phyloP scores from a whole-genome alignment of 92 coral and sea anemone species.

The Phenganax stokvisi region DNA sequence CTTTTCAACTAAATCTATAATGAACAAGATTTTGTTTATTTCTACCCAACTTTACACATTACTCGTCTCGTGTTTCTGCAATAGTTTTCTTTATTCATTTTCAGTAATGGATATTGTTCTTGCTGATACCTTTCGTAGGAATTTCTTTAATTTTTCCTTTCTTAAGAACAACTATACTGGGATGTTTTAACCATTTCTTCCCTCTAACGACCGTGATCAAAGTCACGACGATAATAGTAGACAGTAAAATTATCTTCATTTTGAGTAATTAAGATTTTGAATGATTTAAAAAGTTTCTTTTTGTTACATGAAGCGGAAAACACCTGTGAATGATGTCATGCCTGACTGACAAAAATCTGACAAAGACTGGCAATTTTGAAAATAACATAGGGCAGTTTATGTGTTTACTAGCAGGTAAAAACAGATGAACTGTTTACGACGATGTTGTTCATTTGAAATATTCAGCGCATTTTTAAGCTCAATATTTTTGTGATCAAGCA shows the following conservation, averaged over 20 bases:
- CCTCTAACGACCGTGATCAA: neutral
- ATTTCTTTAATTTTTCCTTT: slow-evolving; percentile 18
- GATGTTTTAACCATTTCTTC: slow-evolving; percentile 26
- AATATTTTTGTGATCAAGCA: too few relatives aligned
- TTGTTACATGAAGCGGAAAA: slow-evolving; percentile 3
- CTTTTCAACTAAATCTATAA: neutral
- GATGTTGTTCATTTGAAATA: too few relatives aligned
- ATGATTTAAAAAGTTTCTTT: neutral
- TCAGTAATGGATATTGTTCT: neutral
- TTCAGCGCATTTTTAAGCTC: too few relatives aligned
- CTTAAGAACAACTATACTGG: slow-evolving; percentile 12
- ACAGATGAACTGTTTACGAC: too few relatives aligned
- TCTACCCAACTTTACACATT: neutral
- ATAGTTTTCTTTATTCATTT: neutral
- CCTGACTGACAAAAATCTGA: neutral
- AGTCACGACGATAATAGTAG: neutral
- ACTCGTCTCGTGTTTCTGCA: too few relatives aligned
- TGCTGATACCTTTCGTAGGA: slow-evolving; percentile 6
- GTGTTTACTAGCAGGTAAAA: too few relatives aligned
- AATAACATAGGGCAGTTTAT: too few relatives aligned
- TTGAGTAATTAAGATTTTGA: neutral
- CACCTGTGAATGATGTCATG: slow-evolving; percentile 15
- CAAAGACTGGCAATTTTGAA: too few relatives aligned
- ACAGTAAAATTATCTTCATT: neutral
- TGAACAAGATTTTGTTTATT: neutral